These are phyloP conservation scores for Myopa testacea DNA, from an alignment of 2,888 invertebrate genomes.

Conservation along the genomic window DNA sequence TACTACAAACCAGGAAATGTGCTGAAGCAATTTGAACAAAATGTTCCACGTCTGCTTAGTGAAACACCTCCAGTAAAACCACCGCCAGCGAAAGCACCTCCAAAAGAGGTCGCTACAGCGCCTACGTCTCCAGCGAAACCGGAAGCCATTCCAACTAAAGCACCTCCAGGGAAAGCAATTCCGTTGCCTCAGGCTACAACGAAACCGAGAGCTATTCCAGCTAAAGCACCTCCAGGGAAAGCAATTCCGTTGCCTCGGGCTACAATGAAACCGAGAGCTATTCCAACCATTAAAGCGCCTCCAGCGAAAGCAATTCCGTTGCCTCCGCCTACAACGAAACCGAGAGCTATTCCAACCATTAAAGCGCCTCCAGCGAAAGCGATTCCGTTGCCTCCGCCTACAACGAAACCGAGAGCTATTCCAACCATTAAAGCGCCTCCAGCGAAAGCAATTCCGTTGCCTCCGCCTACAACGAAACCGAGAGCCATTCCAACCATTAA, in stretches of 20 bases:
- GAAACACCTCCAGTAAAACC: background rate
- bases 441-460: no score
- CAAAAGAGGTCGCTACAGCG: background rate
- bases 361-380: no score
- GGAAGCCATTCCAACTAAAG: background rate
- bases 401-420: no score
- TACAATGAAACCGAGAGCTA: background rate
- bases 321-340: background rate
- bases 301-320: background rate
- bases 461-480: no score
- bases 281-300: background rate
- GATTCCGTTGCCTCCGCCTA: no score
- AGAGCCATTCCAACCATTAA: no score
- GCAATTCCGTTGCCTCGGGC: background rate
- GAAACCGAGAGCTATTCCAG: background rate
- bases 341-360: background rate
- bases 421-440: no score
- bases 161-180: background rate
- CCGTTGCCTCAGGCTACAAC: background rate
- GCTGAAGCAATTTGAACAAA: constrained; percentile 79
- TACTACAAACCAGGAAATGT: constrained; percentile 92
- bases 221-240: background rate
- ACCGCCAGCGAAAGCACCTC: background rate
- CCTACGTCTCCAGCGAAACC: background rate
- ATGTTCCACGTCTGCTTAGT: constrained; percentile 72